These are phyloP conservation scores for Acanthurus leucopareius DNA, from an alignment of 2,797 vertebrate species.

Conservation along the genomic window DNA sequence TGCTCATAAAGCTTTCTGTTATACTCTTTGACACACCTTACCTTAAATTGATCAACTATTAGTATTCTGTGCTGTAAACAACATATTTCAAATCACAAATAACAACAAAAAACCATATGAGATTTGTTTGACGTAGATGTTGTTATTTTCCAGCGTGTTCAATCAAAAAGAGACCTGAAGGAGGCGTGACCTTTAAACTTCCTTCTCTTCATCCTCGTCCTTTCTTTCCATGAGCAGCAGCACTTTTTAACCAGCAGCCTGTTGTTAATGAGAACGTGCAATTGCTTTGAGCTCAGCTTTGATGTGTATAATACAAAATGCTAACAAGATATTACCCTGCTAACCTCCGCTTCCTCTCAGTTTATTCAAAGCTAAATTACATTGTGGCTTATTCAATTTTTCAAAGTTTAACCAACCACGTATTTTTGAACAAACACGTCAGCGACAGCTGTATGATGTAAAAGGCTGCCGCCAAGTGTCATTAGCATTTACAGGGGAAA, in stretches of 20 bases:
- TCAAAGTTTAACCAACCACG: constrained; percentile 37
- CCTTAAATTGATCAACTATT: background rate
- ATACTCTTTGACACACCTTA: no score
- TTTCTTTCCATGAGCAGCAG: constrained; percentile 15
- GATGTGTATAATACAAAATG: constrained; percentile 50
- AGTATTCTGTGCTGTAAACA: background rate
- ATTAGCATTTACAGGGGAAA: constrained; percentile 23
- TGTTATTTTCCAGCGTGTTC: constrained; percentile 6
- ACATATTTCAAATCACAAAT: background rate
- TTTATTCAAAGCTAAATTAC: constrained; percentile 49
- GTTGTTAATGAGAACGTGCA: constrained; percentile 50
- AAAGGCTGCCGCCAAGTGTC: constrained; percentile 7
- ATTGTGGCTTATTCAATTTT: constrained; percentile 43
- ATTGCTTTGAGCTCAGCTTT: constrained; percentile 52
- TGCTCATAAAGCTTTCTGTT: background rate
- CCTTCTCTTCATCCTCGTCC: background rate
- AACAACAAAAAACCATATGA: background rate
- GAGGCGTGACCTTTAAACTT: constrained; percentile 7
- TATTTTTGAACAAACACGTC: constrained; percentile 56
- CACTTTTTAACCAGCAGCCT: constrained; percentile 31
- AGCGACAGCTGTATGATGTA: background rate
- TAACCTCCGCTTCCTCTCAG: constrained; percentile 35
- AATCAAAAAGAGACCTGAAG: constrained; percentile 22
- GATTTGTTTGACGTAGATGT: no score
- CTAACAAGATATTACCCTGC: constrained; percentile 48